A percentile compares a stretch with the other conserved stretches of the same genome.
Conservation (phyloP, 2,113 vertebrate genomes). For the Corythornis madagascariensis region DNA sequence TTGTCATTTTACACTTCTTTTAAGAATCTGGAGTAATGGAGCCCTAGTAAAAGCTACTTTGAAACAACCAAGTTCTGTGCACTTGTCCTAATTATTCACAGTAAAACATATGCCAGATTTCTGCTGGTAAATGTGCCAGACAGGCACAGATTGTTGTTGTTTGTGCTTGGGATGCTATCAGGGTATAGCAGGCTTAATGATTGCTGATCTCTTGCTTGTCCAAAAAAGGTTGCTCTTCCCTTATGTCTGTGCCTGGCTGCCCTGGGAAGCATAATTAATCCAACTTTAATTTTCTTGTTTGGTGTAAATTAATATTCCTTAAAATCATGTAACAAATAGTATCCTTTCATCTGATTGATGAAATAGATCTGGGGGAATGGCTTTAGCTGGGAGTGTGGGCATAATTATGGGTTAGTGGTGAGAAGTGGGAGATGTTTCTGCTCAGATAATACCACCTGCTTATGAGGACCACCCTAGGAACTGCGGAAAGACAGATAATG, state of each 20-base stretch:
- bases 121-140: not conserved
- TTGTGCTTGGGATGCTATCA: not conserved
- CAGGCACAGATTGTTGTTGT: conserved; percentile 8
- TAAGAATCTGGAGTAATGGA: not conserved
- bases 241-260: conserved; percentile 5
- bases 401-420: not conserved
- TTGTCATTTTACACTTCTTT: not conserved
- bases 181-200: not conserved
- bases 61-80: not conserved
- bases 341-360: not conserved
- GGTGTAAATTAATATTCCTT: not conserved
- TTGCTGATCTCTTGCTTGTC: not conserved
- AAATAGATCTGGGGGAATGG: not conserved
- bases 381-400: not conserved
- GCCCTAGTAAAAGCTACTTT: conserved; percentile 22
- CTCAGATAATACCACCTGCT: not conserved
- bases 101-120: conserved; percentile 14
- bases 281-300: not conserved
- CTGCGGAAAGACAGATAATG: not conserved
- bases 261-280: not conserved
- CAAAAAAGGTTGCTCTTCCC: not conserved
- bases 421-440: not conserved
- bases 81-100: conserved; percentile 62
- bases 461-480: not conserved
- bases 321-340: not conserved